Evolutionary conservation across 2,113 vertebrate species (phyloP).

Genomic region (Rhombomys opimus): DNA sequence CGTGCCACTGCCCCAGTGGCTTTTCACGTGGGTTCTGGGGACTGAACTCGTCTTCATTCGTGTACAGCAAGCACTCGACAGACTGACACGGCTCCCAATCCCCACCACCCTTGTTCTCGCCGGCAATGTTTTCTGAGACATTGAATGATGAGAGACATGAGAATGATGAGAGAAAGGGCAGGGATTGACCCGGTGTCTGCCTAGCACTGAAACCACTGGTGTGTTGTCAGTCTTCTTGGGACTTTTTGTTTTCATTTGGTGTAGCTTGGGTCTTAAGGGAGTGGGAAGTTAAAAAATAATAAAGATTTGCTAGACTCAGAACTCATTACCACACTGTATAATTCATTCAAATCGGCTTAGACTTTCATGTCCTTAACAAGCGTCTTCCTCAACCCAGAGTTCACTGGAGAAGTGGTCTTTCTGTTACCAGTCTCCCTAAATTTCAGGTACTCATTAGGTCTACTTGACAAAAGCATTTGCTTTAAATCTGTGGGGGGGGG

Average conservation of each 20-base stretch:
- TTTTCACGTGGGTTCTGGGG: not conserved
- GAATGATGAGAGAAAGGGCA: not conserved
- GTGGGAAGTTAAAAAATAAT: not conserved
- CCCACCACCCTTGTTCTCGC: not conserved
- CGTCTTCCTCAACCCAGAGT: not conserved
- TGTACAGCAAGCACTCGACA: not conserved
- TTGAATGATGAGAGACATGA: not conserved
- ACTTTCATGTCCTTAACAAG: constrained; percentile 14
- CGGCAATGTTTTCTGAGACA: not conserved
- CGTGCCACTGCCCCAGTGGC: fast-evolving
- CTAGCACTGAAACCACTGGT: not conserved
- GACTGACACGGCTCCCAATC: not conserved
- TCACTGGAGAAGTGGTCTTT: not conserved
- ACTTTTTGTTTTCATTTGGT: not conserved
- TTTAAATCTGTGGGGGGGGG: not conserved
- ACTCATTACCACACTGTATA: not conserved
- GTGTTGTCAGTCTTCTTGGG: not conserved
- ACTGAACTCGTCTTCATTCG: too few relatives aligned
- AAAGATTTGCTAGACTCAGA: constrained; percentile 38
- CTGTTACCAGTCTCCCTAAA: not conserved
- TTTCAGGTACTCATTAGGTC: not conserved
- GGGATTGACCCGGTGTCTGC: not conserved
- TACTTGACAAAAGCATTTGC: not conserved
- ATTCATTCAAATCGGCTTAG: constrained; percentile 24
- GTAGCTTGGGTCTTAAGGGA: constrained; percentile 1